Base-by-base conservation (phyloP, 2,797 vertebrate genomes). In the Dendrocincla tyrannina region DNA sequence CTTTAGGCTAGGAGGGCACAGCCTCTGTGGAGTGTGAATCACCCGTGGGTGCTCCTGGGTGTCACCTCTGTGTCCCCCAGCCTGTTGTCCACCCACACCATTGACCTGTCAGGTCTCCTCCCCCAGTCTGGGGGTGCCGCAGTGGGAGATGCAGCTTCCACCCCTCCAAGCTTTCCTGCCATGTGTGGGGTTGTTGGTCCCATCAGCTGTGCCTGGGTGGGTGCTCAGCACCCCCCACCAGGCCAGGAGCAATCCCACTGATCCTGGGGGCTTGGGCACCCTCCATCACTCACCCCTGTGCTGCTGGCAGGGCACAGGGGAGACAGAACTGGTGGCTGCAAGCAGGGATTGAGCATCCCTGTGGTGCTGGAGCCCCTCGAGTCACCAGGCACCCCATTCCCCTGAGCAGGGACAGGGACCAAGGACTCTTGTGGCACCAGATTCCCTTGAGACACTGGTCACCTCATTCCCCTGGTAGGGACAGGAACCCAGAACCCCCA, bases 321-420 rank as follows among this genome's bases (percentile, higher is more conserved):
- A 64, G 46, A 74, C 47, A 49, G 58, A 13, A 35, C 35, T 0
- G 0, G 35, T 19, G 1, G 1, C 79, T 23, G 13, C 0, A 0
- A 33, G 52, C 44, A 59, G 39, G 39, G 33, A 33, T 20, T 0
- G 3, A 60, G 50, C 32, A 30, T 7, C 15, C 56, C 17, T 0
- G 7, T 7, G 32, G 32, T 46, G 32, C 22, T n/a, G 22, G 16
- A 64, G 32, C 42, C 32, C 42, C 27, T 28, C 14, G 24, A 25
- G 47, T 24, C 47, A 15, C 24, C 13, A 23, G 24, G 13, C 24
- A 49, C 47, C 47, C 24, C 24, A 25, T 49, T 24, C 13, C 24
- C 24, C 55, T 41, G 69, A 17, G 18, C 1, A 55, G 18, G 16
- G 41, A 17, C 2, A 32, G 18, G 18, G 16, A 14, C 32, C 35